These are phyloP conservation scores for Hemaris fuciformis DNA, from an alignment of 2,888 invertebrate species.

Conservation along the genomic window DNA sequence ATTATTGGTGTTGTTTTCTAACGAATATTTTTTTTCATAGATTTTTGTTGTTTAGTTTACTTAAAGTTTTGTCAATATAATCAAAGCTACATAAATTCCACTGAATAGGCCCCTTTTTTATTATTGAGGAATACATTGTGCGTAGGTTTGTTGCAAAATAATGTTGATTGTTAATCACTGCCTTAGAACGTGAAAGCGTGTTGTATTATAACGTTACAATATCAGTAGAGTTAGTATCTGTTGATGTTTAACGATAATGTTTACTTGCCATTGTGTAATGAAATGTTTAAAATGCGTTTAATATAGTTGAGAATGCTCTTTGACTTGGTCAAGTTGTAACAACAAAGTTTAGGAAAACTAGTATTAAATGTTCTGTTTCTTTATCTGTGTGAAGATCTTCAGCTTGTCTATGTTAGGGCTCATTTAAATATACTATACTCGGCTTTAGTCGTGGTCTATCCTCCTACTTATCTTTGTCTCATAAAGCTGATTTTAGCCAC, in stretches of 20 bases:
- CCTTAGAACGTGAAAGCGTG: constrained; percentile 49
- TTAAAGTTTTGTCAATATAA: too few species aligned
- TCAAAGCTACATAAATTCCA: too few species aligned
- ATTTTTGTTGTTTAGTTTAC: too few species aligned
- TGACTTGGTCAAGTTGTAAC: neutral
- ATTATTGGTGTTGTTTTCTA: too few species aligned
- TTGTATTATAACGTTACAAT: constrained; percentile 25
- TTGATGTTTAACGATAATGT: constrained; percentile 25
- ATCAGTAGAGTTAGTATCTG: constrained; percentile 26
- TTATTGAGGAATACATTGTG: neutral
- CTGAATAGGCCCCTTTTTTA: too few species aligned
- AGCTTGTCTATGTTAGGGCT: neutral
- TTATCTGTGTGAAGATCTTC: neutral
- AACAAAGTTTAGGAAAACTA: neutral
- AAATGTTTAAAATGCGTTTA: constrained; percentile 8
- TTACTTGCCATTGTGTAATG: constrained; percentile 19
- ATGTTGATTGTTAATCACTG: constrained; percentile 47
- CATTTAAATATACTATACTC: neutral
- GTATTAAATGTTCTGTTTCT: neutral
- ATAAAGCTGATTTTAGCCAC: too few species aligned
- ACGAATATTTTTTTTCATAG: too few species aligned
- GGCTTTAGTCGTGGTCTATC: neutral
- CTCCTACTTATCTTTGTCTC: neutral
- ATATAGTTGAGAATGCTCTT: neutral
- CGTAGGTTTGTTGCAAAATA: constrained; percentile 26